phyloP scores from a whole-genome alignment of 2,888 invertebrate genomes.

The Xestia xanthographa region DNA sequence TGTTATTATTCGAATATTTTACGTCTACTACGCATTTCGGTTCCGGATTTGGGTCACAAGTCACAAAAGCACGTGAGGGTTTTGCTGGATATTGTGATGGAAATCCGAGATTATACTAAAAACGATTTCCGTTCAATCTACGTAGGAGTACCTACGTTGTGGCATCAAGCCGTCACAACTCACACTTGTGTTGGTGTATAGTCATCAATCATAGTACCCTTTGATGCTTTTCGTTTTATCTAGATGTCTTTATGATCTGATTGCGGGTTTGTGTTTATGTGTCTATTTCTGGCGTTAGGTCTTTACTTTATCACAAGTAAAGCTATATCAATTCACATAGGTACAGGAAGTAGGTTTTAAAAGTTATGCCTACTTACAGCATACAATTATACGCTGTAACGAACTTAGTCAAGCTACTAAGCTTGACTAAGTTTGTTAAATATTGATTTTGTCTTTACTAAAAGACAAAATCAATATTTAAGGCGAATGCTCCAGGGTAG shows the following conservation, averaged over 20 bases:
- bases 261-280: conserved; percentile 6
- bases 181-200: conserved; percentile 44
- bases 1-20: conserved; percentile 29
- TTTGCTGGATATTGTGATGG: conserved; percentile 59
- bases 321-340: neutral
- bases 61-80: conserved; percentile 51
- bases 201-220: conserved; percentile 54
- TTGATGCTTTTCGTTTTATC: conserved; percentile 39
- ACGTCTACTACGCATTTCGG: conserved; percentile 29
- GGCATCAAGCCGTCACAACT: conserved; percentile 28
- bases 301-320: too few species aligned
- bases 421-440: too few species aligned
- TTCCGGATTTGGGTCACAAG: conserved; percentile 45
- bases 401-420: too few species aligned
- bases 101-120: conserved; percentile 64
- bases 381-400: neutral
- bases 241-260: conserved; percentile 32
- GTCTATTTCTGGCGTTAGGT: conserved; percentile 7
- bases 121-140: conserved; percentile 68
- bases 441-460: too few species aligned
- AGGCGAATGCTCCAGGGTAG: too few species aligned
- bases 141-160: conserved; percentile 32
- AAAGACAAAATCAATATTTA: too few species aligned
- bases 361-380: neutral
- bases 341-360: neutral